Percentiles rank a stretch among this genome's conserved stretches.
Evolutionary conservation across 2,888 invertebrate species (phyloP).

Genomic region (Hedya salicella): DNA sequence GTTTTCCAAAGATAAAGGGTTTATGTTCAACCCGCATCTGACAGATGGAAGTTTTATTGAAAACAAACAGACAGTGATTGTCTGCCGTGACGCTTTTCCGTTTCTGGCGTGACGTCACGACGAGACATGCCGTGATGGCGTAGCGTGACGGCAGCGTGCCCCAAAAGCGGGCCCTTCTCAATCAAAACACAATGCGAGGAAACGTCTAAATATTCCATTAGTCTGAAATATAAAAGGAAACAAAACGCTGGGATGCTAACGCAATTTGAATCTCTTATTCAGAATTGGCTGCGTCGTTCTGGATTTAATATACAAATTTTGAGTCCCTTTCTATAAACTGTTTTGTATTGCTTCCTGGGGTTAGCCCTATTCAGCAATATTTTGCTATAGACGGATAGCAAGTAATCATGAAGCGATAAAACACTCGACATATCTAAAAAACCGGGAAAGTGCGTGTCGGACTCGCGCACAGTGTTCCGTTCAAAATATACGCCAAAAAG

Average conservation of each 20-base stretch:
- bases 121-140: slow-evolving; percentile 12
- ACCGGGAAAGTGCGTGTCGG: too few relatives aligned
- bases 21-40: background rate
- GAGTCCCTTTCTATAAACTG: too few relatives aligned
- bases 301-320: too few relatives aligned
- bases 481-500: too few relatives aligned
- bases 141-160: background rate
- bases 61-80: slow-evolving; percentile 42
- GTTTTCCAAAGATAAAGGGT: too few relatives aligned
- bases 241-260: background rate
- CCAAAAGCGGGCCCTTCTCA: slow-evolving; percentile 28
- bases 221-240: slow-evolving; percentile 5
- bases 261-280: background rate
- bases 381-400: too few relatives aligned
- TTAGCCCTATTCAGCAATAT: too few relatives aligned
- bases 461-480: too few relatives aligned
- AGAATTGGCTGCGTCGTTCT: background rate
- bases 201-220: slow-evolving; percentile 30
- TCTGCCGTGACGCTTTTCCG: slow-evolving; percentile 25
- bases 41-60: slow-evolving; percentile 39
- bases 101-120: slow-evolving; percentile 8
- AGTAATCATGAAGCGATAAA: too few relatives aligned
- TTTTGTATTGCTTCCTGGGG: too few relatives aligned
- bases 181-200: slow-evolving; percentile 26
- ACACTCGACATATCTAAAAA: too few relatives aligned